phyloP scores from a whole-genome alignment of 2,113 vertebrate genomes.

The Columba livia region DNA sequence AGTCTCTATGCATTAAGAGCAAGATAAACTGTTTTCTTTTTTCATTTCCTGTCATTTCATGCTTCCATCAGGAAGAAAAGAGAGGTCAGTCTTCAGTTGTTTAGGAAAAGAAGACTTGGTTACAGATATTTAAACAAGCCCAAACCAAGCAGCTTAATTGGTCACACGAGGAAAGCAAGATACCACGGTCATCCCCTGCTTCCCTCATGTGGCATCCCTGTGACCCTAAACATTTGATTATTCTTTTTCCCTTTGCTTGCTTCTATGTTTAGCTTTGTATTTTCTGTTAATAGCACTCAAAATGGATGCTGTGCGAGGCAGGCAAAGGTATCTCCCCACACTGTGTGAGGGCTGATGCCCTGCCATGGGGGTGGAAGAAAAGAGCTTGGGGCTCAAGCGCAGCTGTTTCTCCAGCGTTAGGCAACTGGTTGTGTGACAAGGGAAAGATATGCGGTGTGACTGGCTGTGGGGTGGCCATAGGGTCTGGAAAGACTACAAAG shows the following conservation, averaged over 20 bases:
- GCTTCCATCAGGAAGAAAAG: neutral
- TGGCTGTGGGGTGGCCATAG: neutral
- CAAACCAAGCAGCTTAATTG: neutral
- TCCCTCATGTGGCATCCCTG: neutral
- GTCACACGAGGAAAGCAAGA: neutral
- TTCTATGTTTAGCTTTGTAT: neutral
- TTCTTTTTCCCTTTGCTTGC: neutral
- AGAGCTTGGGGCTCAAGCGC: fast-evolving
- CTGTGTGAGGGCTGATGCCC: neutral
- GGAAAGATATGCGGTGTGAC: neutral
- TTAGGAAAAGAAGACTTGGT: constrained; percentile 5
- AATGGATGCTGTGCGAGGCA: neutral
- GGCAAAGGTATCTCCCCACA: neutral
- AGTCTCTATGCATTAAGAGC: neutral
- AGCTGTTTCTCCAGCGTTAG: neutral
- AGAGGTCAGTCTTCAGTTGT: constrained; percentile 12
- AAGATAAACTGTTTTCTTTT: constrained; percentile 35
- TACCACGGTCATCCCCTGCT: neutral
- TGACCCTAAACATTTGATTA: constrained; percentile 4
- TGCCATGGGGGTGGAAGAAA: neutral
- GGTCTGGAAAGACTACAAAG: neutral
- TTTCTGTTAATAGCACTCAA: neutral
- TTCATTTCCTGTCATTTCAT: constrained; percentile 29
- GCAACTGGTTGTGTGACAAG: neutral
- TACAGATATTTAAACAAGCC: constrained; percentile 23